Evolutionary conservation across 2,113 vertebrate genomes (phyloP).

Genomic region (Myotis yumanensis): DNA sequence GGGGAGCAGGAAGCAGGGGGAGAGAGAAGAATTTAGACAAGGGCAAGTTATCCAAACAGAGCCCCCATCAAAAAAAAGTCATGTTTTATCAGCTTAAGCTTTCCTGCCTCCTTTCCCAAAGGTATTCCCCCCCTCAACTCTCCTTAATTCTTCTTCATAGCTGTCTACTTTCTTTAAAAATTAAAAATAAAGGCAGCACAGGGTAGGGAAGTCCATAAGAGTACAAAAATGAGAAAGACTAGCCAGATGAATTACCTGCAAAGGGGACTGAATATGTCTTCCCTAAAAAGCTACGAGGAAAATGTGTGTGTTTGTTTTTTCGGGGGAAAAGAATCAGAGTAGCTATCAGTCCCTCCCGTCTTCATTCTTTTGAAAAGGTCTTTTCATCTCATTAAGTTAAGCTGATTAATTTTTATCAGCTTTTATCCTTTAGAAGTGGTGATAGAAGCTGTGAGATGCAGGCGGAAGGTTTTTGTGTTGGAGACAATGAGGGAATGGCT

Average conservation of each 20-base stretch:
- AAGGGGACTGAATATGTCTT: conserved; percentile 46
- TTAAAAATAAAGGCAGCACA: conserved; percentile 31
- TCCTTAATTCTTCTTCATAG: conserved; percentile 73
- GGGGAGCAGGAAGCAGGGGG: conserved; percentile 48
- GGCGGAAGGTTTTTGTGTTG: conserved; percentile 91
- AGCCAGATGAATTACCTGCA: conserved; percentile 60
- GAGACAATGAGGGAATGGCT: conserved; percentile 90
- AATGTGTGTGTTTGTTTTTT: background rate
- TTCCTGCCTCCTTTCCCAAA: conserved; percentile 80
- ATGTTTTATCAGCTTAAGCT: conserved; percentile 82
- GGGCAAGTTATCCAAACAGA: conserved; percentile 84
- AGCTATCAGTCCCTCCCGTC: conserved; percentile 55
- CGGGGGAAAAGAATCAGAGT: conserved; percentile 70
- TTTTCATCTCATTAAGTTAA: conserved; percentile 97
- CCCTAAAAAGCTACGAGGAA: conserved; percentile 48
- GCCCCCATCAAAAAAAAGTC: conserved; percentile 77
- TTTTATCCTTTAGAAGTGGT: conserved; percentile 83
- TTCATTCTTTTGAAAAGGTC: conserved; percentile 84
- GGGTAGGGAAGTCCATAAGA: conserved; percentile 12
- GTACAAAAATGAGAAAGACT: conserved; percentile 57
- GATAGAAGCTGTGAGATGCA: conserved; percentile 85
- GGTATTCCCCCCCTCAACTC: conserved; percentile 41
- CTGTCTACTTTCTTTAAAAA: conserved; percentile 55
- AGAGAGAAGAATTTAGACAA: conserved; percentile 80
- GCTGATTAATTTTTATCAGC: too few relatives aligned